A percentile compares a stretch with the other conserved stretches of the same genome.
These are phyloP conservation scores for Agapornis canus DNA, from an alignment of 2,797 vertebrate genomes.

Conservation along the genomic window DNA sequence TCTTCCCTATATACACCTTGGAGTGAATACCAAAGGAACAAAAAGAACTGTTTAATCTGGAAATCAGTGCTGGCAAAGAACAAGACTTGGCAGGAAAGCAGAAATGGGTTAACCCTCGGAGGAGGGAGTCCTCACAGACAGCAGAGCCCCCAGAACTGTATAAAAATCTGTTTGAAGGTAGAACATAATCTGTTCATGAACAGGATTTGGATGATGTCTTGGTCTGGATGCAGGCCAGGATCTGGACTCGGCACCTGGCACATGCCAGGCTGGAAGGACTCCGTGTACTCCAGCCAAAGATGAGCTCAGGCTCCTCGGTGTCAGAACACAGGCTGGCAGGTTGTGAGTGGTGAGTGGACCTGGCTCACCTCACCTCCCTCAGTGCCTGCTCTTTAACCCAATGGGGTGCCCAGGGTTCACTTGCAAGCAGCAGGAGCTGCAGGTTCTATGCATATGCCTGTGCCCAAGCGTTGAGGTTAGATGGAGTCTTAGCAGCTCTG, in stretches of 20 bases:
- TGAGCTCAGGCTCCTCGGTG: slow-evolving; percentile 48
- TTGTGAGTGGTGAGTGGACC: background rate
- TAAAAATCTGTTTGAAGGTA: background rate
- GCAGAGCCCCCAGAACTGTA: background rate
- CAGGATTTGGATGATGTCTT: background rate
- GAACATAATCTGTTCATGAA: background rate
- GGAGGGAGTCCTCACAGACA: background rate
- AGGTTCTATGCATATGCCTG: fast-evolving
- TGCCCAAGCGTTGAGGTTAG: fast-evolving
- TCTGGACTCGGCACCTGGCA: slow-evolving; percentile 29
- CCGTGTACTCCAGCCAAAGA: background rate
- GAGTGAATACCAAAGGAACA: background rate
- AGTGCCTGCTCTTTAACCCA: background rate
- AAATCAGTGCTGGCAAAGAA: background rate
- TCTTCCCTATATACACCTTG: background rate
- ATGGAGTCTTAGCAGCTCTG: background rate
- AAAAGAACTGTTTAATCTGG: background rate
- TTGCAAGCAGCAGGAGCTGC: background rate
- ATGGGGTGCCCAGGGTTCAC: background rate
- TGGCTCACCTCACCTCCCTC: background rate
- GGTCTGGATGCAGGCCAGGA: background rate
- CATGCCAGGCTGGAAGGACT: background rate
- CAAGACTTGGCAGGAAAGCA: background rate
- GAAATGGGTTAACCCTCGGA: background rate
- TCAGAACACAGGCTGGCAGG: background rate